Evolutionary conservation across 53 echinoderm and acorn worm species (phyloP), one percentile per base, ranked within the genome.

Genomic region (Echinometra lucunter): DNA sequence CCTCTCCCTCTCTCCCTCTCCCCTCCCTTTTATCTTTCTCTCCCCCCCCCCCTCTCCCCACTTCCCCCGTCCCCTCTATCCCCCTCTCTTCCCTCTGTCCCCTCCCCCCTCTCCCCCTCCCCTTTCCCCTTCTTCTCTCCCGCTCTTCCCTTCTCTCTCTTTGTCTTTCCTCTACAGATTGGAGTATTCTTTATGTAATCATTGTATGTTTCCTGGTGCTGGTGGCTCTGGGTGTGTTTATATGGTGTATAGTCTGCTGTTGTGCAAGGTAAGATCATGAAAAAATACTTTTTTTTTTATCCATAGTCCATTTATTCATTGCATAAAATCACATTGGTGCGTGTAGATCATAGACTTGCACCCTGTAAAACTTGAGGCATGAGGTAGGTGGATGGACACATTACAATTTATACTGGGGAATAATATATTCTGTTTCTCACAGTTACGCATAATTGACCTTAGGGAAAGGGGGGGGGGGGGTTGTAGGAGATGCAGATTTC

Each of bases 131-230:
- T 69, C 69, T 69, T 30, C 69, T 30, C 69, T 30, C 18, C 32
- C 30, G 1, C 9, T 69, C 69, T 69, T 34, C 12, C 30, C 19
- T 32, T 9, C 44, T 81, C 19, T 81, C 23, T 17, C 44, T 21
- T 1, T 81, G 35, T 81, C 47, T 55, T 74, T 10, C 42, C n/a
- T 95, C 83, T 95, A 47, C 96, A 98, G 98, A 98, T 66, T 98
- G 98, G 98, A 98, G 98, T 88, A 97, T 98, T 58, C 91, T 98
- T 23, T 98, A 98, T 80, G 98, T 98, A 28, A 96, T 97, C 70
- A 98, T 98, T 35, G 95, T 95, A 17, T 88, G 92, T 37, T 98
- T 96, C 85, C 81, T 96, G 23, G 45, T 94, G 47, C 96, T 96
- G 44, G 94, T 96, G 12, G 90, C 74, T 21, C 44, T 97, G 0